Evolutionary conservation across 2,113 vertebrate genomes (phyloP), one percentile per base, ranked within the genome.

Genomic region (Isurus oxyrinchus): DNA sequence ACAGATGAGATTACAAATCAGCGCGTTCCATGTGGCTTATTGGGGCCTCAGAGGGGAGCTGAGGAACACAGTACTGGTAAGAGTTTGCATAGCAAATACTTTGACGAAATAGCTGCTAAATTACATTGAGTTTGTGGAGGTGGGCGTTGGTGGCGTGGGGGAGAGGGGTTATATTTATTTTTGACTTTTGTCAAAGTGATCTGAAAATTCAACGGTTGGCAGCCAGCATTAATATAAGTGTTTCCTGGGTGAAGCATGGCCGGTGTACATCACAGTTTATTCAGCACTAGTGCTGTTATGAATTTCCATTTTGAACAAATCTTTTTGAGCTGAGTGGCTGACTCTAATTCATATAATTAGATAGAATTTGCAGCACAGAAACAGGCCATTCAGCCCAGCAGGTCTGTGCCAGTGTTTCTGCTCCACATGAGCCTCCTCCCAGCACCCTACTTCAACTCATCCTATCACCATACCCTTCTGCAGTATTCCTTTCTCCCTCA

Each of bases 1-100:
- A 66, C 90, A 94, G 59, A 66, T 40, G 90, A 94, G 90, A 94
- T 94, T 94, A 94, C 59, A 63, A 61, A 94, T 61, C 57, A 94
- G 90, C 57, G 31, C 59, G 19, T 66, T 94, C 59, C 59, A 44
- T n/a, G 61, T 94, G 90, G 61, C 59, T 40, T 94, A 66, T 40
- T 94, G 90, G 90, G 90, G 90, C 90, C 90, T 94, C 59, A 2
- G 59, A n/a, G 57, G 90, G 90, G 90, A 94, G 35, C 59, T 13
- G 59, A 63, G 59, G 90, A 63, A 63, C 35, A 94, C 4, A 44
- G 90, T 10, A 94, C 90, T 94, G 90, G 59, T 5, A 7, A 61
- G 31, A 94, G 90, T n/a, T 94, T 94, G 90, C 19, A 61, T 2
- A n/a, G 90, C 59, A 66, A 63, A n/a, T 10, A 40, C 90, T 40